Percentiles rank a stretch among this genome's conserved stretches.
Evolutionary conservation across 2,888 invertebrate species (phyloP).

Genomic region (Nomada lathburiana): DNA sequence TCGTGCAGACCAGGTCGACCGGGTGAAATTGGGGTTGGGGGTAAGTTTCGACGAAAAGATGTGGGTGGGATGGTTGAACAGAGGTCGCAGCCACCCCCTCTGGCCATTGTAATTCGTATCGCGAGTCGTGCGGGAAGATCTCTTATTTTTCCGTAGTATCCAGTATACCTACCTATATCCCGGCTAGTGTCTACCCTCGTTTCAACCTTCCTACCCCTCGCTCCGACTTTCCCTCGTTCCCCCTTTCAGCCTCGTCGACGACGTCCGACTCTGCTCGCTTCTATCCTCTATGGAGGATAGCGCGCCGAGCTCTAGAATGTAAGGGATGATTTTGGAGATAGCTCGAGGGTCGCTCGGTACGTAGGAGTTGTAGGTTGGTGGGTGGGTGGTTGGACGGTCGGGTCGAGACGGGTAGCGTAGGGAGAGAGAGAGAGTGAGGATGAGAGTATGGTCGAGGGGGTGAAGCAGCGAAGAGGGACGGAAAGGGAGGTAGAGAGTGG

Average conservation of each 20-base stretch:
- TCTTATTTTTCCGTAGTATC: constrained; percentile 80
- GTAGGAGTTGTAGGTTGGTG: constrained; percentile 80
- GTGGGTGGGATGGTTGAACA: background rate
- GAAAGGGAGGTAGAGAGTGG: constrained; percentile 16
- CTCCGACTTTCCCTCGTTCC: constrained; percentile 27
- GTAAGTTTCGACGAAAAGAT: no score
- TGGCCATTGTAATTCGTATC: constrained; percentile 80
- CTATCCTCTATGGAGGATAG: constrained; percentile 73
- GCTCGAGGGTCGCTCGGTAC: constrained; percentile 82
- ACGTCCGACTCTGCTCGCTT: constrained; percentile 68
- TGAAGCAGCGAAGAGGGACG: constrained; percentile 23
- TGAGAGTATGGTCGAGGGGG: constrained; percentile 45
- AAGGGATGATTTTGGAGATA: constrained; percentile 85
- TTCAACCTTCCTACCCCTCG: constrained; percentile 60
- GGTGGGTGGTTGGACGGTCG: constrained; percentile 68
- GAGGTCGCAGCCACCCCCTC: constrained; percentile 54
- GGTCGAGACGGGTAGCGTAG: constrained; percentile 70
- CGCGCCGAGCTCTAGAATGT: constrained; percentile 80
- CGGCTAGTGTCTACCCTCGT: constrained; percentile 73
- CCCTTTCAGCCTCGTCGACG: constrained; percentile 61
- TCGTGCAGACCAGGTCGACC: constrained; percentile 7
- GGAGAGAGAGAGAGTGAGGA: constrained; percentile 48
- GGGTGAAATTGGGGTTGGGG: background rate
- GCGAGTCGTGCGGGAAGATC: constrained; percentile 75
- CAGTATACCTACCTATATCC: constrained; percentile 74